Evolutionary conservation across 2,113 vertebrate species (phyloP), one percentile per base, ranked within the genome.

Genomic region (Phodopus roborovskii): DNA sequence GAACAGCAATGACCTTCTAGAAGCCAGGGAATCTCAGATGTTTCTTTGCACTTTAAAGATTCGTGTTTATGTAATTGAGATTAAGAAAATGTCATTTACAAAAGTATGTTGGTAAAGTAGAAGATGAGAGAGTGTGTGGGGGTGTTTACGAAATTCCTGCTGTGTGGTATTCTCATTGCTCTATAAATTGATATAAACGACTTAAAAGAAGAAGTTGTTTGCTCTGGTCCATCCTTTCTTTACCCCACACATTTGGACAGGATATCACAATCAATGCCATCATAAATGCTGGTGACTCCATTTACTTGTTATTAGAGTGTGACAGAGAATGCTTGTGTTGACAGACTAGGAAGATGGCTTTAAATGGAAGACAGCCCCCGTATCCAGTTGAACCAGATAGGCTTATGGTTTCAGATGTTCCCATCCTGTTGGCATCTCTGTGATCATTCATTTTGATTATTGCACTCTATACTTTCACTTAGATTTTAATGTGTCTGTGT

Each of bases 391-490:
- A 26, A 64, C 7, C 58, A 91, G 0, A 22, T 53, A 39, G 36
- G 74, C 92, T 73, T 56, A 36, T 50, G 36, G 70, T 62, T 74
- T 83, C 60, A 7, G 30, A 89, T 19, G 9, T 95, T 92, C 79
- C 0, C 19, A 73, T 87, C 16, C 88, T 89, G 19, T 22, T 91
- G 60, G 17, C 70, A 85, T 96, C 1, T 0, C 0, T 0, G 2
- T 89, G 82, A 93, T 90, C 75, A 68, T 85, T 88, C 91, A 79
- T 81, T 94, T 89, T 95, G 88, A 66, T 96, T 91, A 68, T 81
- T 48, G 62, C 28, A n/a, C 0, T 93, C 74, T 82, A 86, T 96
- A 92, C 81, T 58, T 89, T 56, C 68, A 0, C 90, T 95, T 36
- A 93, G 79, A 50, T 77, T 93, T 71, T 62, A 94, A 9, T 94